phyloP scores from a whole-genome alignment of 2,113 vertebrate genomes.

The Burhinus oedicnemus region DNA sequence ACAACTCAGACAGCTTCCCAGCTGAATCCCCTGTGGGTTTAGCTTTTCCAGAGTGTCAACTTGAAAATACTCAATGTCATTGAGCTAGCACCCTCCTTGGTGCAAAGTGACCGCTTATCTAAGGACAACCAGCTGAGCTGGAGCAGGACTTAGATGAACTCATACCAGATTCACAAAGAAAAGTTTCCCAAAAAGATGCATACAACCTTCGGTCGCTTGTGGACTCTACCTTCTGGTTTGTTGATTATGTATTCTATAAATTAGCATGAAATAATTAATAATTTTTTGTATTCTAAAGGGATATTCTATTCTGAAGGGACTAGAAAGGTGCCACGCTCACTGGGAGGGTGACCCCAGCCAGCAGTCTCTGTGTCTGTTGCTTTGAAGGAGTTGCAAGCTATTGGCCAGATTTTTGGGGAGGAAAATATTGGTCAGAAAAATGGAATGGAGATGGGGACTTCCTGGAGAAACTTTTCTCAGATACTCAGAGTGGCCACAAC shows the following conservation, averaged over 20 bases:
- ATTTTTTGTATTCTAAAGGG: not conserved
- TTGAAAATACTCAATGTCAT: not conserved
- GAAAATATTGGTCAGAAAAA: not conserved
- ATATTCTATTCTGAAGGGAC: not conserved
- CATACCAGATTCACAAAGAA: not conserved
- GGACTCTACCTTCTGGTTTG: not conserved
- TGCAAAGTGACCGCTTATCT: not conserved
- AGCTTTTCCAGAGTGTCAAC: not conserved
- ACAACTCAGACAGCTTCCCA: not conserved
- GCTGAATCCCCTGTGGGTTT: not conserved
- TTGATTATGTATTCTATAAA: not conserved
- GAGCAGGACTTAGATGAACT: not conserved
- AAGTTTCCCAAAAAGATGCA: not conserved
- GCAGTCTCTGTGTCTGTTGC: accelerated
- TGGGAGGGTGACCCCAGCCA: not conserved
- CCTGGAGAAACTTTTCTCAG: not conserved
- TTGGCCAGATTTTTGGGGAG: not conserved
- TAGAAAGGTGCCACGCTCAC: not conserved
- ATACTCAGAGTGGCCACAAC: not conserved
- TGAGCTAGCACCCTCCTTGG: not conserved
- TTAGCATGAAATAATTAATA: not conserved
- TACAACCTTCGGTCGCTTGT: not conserved
- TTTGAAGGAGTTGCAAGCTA: not conserved
- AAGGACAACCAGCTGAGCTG: not conserved
- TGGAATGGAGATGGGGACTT: not conserved